Conservation (phyloP, 2,888 invertebrate species). For the Calliopum simillimum region DNA sequence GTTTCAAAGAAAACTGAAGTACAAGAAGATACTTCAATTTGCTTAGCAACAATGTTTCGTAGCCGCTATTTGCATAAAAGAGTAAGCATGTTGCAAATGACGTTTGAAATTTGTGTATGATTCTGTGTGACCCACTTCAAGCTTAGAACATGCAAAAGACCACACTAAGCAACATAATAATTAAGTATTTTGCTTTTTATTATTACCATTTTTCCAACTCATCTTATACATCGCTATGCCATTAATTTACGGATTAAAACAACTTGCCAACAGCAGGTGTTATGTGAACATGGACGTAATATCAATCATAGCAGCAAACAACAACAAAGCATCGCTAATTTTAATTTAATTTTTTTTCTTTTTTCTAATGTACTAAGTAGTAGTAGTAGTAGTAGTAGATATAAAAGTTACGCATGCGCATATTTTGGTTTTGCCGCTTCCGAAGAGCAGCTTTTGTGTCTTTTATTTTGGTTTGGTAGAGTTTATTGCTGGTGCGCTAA, state of each 20-base stretch:
- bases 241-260: constrained; percentile 8
- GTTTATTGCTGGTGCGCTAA: neutral
- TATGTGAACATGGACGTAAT: constrained; percentile 6
- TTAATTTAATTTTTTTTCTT: neutral
- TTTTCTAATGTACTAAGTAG: neutral
- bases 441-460: neutral
- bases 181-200: too few relatives aligned
- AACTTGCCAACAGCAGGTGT: neutral
- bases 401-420: constrained; percentile 34
- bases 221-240: neutral
- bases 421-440: neutral
- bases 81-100: too few relatives aligned
- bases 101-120: too few relatives aligned
- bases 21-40: too few relatives aligned
- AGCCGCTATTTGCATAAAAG: too few relatives aligned
- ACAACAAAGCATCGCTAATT: neutral
- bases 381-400: too few relatives aligned
- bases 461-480: constrained; percentile 5
- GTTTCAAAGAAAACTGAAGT: too few relatives aligned
- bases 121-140: too few relatives aligned
- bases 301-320: neutral
- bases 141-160: too few relatives aligned
- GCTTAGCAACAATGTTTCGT: too few relatives aligned
- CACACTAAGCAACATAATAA: too few relatives aligned
- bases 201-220: too few relatives aligned